Evolutionary conservation across 2,888 invertebrate genomes (phyloP), one percentile per base, ranked within the genome.

Genomic region (Sisyra nigra): DNA sequence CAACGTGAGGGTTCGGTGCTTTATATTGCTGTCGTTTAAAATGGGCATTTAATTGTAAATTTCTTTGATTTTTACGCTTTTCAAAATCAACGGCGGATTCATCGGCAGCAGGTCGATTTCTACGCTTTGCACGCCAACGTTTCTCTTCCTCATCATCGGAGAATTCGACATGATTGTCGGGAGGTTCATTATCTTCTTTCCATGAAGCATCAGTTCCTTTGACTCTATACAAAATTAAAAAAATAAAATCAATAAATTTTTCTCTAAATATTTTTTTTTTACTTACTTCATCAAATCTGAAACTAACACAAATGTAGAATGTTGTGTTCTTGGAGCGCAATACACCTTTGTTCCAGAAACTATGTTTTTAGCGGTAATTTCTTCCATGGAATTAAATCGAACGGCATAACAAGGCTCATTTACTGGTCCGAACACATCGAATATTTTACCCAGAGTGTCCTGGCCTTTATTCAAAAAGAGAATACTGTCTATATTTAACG

Each of bases 391-490:
- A 65, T 92, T 93, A 62, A 94, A 94, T 3, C 93, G 71, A n/a
- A 96, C 74, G 50, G 85, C 82, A 61, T 96, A 96, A 50, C 83
- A 71, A 0, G 96, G 94, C 52, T 80, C 76, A 0, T 71, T 68
- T 0, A 94, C 85, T 60, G 71, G 84, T 10, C 96, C 94, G 57
- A 94, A 80, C 0, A 93, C 88, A 67, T 96, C 96, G 61, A 87
- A 91, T 40, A 94, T 76, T 58, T 78, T 74, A 6, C 86, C 86
- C 3, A 89, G 62, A 8, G 83, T 71, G 50, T 73, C 72, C 47
- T 79, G 73, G 3, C 87, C 85, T 51, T 77, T 74, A 10, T 89
- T 81, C 46, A 88, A 57, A 59, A 96, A 96, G 42, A 96, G 63
- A 10, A 93, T 73, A 1, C 87, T 85, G 48, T 92, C 93, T 49